Conservation (phyloP, 2,888 invertebrate species). For the Eilema caniola region DNA sequence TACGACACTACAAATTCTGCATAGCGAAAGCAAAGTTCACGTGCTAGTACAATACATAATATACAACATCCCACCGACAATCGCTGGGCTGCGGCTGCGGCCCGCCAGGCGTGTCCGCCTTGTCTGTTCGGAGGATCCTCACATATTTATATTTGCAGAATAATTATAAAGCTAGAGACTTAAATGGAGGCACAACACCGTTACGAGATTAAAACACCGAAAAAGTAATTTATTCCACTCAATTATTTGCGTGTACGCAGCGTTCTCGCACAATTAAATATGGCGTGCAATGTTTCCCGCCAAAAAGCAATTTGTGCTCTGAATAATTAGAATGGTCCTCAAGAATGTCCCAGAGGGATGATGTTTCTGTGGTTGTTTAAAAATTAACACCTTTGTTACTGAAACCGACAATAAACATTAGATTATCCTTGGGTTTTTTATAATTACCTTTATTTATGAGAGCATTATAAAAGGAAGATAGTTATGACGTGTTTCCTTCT, state of each 20-base stretch:
- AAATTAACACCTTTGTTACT: constrained; percentile 24
- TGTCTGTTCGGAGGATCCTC: too few species aligned
- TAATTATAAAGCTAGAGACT: not conserved
- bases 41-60: too few species aligned
- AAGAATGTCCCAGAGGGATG: constrained; percentile 32
- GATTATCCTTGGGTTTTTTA: constrained; percentile 6
- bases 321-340: constrained; percentile 51
- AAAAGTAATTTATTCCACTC: constrained; percentile 41
- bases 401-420: constrained; percentile 9
- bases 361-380: constrained; percentile 34
- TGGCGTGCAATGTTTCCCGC: constrained; percentile 39
- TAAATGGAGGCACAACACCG: not conserved
- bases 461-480: not conserved
- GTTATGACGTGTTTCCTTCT: not conserved
- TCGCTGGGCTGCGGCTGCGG: too few species aligned
- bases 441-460: not conserved
- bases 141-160: too few species aligned
- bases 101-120: too few species aligned
- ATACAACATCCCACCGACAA: too few species aligned
- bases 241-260: constrained; percentile 37
- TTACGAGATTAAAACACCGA: constrained; percentile 14
- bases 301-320: constrained; percentile 48
- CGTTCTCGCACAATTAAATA: constrained; percentile 47
- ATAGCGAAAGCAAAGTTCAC: too few species aligned
- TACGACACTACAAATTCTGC: too few species aligned